Evolutionary conservation across 2,888 invertebrate species (phyloP), one percentile per base, ranked within the genome.

Genomic region (Frankliniella fusca): DNA sequence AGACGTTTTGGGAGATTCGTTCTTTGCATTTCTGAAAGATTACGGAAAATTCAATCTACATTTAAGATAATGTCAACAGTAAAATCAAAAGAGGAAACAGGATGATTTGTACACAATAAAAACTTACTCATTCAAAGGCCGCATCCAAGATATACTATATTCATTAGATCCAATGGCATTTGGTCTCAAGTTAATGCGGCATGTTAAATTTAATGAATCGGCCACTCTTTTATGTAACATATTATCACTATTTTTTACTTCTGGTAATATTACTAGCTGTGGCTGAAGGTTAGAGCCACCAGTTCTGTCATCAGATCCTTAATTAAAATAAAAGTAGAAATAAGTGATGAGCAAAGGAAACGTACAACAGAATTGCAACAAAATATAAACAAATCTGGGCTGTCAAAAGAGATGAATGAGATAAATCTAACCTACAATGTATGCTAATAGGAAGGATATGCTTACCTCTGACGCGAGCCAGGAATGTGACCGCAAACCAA

Each of bases 381-480:
- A 38, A 38, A 38, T 38, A 38, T 38, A 38, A 38, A 38, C 38
- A 38, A 38, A 38, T 38, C 38, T 38, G 2, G 38, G 2, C 38
- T 54, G 18, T 15, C 54, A 54, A 54, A 70, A 23, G 23, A 23
- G 27, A 27, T 76, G 70, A 76, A 76, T 76, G 70, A 27, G 9
- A 12, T 11, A 27, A 3, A 23, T 27, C n/a, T 76, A 76, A 76
- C 70, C 70, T 27, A 23, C 27, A 18, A 15, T 0, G 18, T 61
- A 61, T n/a, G 8, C 18, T 15, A 20, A 61, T 61, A 61, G n/a
- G 20, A 12, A 23, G 70, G 12, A 12, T 27, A 27, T 0, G 27
- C 70, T 11, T 76, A 76, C 70, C 70, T 76, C 70, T 76, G 1
- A 76, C 70, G 12, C 70, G 70, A 76, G 70, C 70, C n/a, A 76